Base-by-base conservation (phyloP, 2,888 invertebrate species). In the Ypsolopha scabrella region DNA sequence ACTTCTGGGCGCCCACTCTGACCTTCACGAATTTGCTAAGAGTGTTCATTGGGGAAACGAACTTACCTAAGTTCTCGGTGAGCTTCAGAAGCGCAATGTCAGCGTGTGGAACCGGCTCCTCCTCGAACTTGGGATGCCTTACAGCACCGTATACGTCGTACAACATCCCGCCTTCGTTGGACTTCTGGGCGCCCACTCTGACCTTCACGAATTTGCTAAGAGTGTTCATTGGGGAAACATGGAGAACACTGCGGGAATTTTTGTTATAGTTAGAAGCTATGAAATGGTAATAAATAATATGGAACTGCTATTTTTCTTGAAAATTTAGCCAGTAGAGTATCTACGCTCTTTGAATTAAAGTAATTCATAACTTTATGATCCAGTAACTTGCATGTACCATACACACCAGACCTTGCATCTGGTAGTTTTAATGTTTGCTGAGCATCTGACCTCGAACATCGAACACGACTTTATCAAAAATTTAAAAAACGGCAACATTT, bases 21-120 rank as follows among this genome's bases (percentile, higher is more conserved):
- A 83, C 72, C 55, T 86, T 85, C 48, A 86, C 85, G 56, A 61
- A 81, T 44, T 72, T 61, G 0, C 75, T 65, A 11, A 86, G 58
- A 0, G 70, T 59, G 58, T 77, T 81, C 53, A 80, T 56, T 0
- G 82, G 81, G 0, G 82, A 74, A 0, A 85, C 78, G 61, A 37
- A 34, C 55, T 61, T 55, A 80, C 85, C 70, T 4, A 86, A 57
- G 52, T 81, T 78, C 4, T 69, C 69, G 11, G 71, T 52, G 0
- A 86, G 67, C 50, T 85, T 85, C 11, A 86, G 58, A 41, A 86
- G 53, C 0, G 86, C 86, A 0, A 85, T 70, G 50, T 86, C 85
- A 11, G 83, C 83, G 34, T 86, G 85, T 0, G 86, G 85, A 0
- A 82, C 83, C 0, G 85, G 86, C 44, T 86, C 86, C 58, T 85